These are phyloP conservation scores for Oryctolagus cuniculus DNA, from an alignment of 2,113 vertebrate genomes.

Conservation along the genomic window mOryCun1.1 NC_091449.1:63970001-63970500, in stretches of 20 bases:
- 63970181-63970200: too few relatives aligned
- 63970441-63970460: neutral
- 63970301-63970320: neutral
- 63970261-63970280: neutral
- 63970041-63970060: constrained; percentile 88
- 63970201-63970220: neutral
- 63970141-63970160: too few relatives aligned
- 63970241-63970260: neutral
- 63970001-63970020: constrained; percentile 93
- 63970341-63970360: neutral
- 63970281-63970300: neutral
- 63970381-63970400: neutral
- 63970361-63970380: neutral
- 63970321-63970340: neutral
- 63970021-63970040: constrained; percentile 91
- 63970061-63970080: constrained; percentile 91
- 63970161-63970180: too few relatives aligned
- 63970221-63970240: fast-evolving
- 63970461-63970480: neutral
- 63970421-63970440: neutral
- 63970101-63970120: neutral
- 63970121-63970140: neutral
- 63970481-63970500: too few relatives aligned
- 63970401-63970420: neutral
- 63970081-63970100: neutral